phyloP scores from a whole-genome alignment of 1,140 invertebrate species.

The Riptortus pedestris region DNA sequence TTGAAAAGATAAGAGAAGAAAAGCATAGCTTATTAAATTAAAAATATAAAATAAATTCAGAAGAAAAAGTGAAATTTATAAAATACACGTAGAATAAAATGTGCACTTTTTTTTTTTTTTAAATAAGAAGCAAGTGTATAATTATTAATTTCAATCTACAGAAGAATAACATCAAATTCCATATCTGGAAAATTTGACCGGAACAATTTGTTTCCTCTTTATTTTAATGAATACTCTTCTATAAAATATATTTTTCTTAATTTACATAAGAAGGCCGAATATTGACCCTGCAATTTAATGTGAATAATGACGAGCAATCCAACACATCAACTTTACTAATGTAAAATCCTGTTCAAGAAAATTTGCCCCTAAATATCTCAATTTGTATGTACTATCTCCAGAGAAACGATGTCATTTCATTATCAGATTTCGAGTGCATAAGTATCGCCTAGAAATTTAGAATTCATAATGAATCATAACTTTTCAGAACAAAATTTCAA shows the following conservation, averaged over 20 bases:
- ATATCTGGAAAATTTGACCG: not conserved
- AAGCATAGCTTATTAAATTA: conserved; percentile 22
- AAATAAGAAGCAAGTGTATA: conserved; percentile 17
- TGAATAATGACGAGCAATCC: no score
- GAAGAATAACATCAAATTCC: conserved; percentile 7
- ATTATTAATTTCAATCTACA: conserved; percentile 2
- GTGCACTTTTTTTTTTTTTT: conserved; percentile 11
- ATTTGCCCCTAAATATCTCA: not conserved
- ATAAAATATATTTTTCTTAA: conserved; percentile 17
- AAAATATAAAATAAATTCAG: conserved; percentile 5
- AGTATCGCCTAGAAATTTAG: no score
- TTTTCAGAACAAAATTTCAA: no score
- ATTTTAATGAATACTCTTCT: not conserved
- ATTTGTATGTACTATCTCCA: no score
- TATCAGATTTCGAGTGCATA: no score
- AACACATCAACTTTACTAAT: no score
- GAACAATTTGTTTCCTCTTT: not conserved
- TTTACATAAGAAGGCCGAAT: conserved; percentile 1
- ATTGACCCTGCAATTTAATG: conserved; percentile 11
- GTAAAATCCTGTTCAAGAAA: not conserved
- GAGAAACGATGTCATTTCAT: no score
- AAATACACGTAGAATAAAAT: not conserved
- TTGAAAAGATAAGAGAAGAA: conserved; percentile 1
- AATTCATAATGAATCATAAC: no score
- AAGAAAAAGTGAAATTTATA: not conserved